phyloP scores from a whole-genome alignment of 2,113 vertebrate genomes.

The Trematomus loennbergii region DNA sequence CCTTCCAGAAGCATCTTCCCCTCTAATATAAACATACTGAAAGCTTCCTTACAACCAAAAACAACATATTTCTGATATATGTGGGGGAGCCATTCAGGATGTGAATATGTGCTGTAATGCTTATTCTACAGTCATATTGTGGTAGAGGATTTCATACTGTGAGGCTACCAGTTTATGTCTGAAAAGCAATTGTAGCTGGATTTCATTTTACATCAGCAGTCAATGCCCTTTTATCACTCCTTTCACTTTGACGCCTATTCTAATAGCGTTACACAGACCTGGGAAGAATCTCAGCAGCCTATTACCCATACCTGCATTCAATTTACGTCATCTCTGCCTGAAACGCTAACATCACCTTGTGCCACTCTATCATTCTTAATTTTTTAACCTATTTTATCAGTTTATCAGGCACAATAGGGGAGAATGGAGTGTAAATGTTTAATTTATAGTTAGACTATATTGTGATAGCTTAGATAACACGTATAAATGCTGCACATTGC shows the following conservation, averaged over 20 bases:
- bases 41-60: conserved; percentile 37
- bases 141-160: conserved; percentile 46
- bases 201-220: conserved; percentile 53
- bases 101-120: conserved; percentile 17
- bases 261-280: conserved; percentile 56
- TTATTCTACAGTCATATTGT: conserved; percentile 36
- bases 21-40: conserved; percentile 26
- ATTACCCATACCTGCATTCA: conserved; percentile 57
- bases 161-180: conserved; percentile 46
- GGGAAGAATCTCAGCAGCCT: conserved; percentile 49
- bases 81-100: conserved; percentile 2
- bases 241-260: conserved; percentile 64
- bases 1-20: background rate
- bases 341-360: conserved; percentile 21
- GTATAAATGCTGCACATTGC: background rate
- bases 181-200: conserved; percentile 56
- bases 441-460: background rate
- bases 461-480: background rate
- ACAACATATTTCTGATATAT: conserved; percentile 13
- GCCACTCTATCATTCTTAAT: background rate
- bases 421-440: background rate
- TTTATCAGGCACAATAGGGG: background rate
- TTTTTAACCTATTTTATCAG: background rate
- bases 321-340: conserved; percentile 39
- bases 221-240: conserved; percentile 53